These are phyloP conservation scores for Ichneumoninae sp. DNA, from an alignment of 2,888 invertebrate genomes.

Conservation along the genomic window DNA sequence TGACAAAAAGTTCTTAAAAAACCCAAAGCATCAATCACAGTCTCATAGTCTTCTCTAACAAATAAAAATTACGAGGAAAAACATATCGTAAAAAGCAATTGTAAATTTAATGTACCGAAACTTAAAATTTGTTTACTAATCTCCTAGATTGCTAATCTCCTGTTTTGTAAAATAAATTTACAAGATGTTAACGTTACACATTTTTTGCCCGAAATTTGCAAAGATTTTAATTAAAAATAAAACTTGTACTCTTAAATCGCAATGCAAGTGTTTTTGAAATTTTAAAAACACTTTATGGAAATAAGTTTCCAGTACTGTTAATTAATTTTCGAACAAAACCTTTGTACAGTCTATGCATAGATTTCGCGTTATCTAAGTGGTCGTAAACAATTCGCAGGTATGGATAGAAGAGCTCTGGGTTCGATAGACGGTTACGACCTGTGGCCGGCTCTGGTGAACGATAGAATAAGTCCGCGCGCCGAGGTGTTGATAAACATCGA, in stretches of 20 bases:
- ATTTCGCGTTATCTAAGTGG: neutral
- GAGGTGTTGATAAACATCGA: slow-evolving; percentile 88
- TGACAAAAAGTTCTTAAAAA: neutral
- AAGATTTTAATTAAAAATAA: neutral
- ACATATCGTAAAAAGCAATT: too few relatives aligned
- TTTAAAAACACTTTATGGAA: too few relatives aligned
- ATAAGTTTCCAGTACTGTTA: too few relatives aligned
- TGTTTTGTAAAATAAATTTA: too few relatives aligned
- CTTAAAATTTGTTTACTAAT: too few relatives aligned
- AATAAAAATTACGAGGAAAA: too few relatives aligned
- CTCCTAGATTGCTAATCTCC: too few relatives aligned
- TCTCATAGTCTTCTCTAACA: neutral
- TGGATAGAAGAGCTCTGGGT: slow-evolving; percentile 84
- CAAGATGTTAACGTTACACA: too few relatives aligned
- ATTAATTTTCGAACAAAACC: too few relatives aligned
- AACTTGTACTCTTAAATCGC: neutral
- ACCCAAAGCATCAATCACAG: neutral
- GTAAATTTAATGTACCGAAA: too few relatives aligned
- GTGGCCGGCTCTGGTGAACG: slow-evolving; percentile 85
- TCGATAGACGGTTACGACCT: slow-evolving; percentile 87
- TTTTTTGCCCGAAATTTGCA: neutral
- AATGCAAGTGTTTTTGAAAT: too few relatives aligned
- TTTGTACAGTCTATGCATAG: neutral
- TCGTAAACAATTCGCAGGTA: slow-evolving; percentile 74
- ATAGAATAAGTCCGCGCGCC: slow-evolving; percentile 84